Percentiles rank a stretch among this genome's conserved stretches.
Evolutionary conservation across 2,888 invertebrate genomes (phyloP).

Genomic region (Tipula helvola): DNA sequence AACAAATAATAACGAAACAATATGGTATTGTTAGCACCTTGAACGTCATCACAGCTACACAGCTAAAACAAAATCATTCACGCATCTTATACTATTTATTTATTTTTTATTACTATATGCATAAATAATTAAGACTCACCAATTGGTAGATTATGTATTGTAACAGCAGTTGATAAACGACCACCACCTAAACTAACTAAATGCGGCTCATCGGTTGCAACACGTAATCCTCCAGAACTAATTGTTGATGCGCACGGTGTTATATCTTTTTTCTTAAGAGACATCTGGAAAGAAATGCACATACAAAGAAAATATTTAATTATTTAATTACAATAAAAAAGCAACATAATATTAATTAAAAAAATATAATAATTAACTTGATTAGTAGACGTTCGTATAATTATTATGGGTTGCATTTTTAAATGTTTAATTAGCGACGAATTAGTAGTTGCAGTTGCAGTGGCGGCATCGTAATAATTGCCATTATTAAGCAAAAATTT

Average conservation of each 20-base stretch:
- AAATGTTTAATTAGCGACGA: background rate
- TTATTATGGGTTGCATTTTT: background rate
- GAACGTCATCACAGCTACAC: background rate
- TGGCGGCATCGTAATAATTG: background rate
- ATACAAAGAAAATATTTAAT: background rate
- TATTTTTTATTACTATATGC: background rate
- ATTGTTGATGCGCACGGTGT: background rate
- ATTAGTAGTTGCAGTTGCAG: background rate
- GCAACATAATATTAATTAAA: background rate
- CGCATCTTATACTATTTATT: background rate
- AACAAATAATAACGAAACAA: background rate
- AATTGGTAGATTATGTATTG: conserved; percentile 78
- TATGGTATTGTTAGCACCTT: background rate
- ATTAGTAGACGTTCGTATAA: background rate
- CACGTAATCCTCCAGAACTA: conserved; percentile 34
- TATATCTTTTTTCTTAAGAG: conserved; percentile 5
- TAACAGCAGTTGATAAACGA: conserved; percentile 81
- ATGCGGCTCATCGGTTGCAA: conserved; percentile 73
- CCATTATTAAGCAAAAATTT: background rate
- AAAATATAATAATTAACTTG: background rate
- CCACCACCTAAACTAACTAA: conserved; percentile 85
- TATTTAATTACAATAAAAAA: background rate
- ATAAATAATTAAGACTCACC: conserved; percentile 42
- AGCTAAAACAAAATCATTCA: background rate
- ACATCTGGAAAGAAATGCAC: background rate